These are phyloP conservation scores for Phorcus lineatus DNA, from an alignment of 2,888 invertebrate genomes.

Conservation along the genomic window DNA sequence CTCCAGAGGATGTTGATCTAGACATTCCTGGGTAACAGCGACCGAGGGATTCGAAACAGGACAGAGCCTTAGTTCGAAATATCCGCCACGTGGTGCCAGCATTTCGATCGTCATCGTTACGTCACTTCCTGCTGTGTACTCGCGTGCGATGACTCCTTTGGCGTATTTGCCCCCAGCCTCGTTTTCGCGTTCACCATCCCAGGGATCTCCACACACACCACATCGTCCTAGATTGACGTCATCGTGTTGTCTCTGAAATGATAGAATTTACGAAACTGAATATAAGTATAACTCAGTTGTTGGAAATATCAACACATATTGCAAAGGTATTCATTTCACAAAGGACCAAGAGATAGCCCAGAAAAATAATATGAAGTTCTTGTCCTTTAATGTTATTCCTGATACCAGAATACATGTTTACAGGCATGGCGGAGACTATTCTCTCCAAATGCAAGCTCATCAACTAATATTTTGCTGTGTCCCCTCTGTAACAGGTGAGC, in stretches of 20 bases:
- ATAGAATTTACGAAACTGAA: not conserved
- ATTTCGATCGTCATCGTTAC: constrained; percentile 54
- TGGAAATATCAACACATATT: no score
- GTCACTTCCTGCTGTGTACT: constrained; percentile 63
- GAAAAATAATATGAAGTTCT: no score
- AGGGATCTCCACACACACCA: constrained; percentile 93
- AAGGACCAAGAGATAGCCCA: no score
- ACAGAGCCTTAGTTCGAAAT: constrained; percentile 63
- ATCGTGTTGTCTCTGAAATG: constrained; percentile 63
- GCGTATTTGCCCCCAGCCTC: constrained; percentile 73
- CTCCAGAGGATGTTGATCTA: constrained; percentile 3
- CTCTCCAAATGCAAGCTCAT: no score
- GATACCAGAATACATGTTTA: no score
- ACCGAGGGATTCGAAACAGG: constrained; percentile 30
- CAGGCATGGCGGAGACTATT: no score
- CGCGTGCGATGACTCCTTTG: constrained; percentile 69
- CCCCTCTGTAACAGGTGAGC: no score
- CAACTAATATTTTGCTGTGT: no score
- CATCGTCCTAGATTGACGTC: constrained; percentile 82
- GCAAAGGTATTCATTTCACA: no score
- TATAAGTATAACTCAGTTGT: not conserved
- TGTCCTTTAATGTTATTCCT: no score
- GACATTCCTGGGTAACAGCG: constrained; percentile 24
- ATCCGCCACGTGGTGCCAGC: constrained; percentile 60
- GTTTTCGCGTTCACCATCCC: constrained; percentile 73